Evolutionary conservation across 37 sponge, comb jelly and placozoan genomes (phyloP).

Genomic region (Tethya wilhelma): DNA sequence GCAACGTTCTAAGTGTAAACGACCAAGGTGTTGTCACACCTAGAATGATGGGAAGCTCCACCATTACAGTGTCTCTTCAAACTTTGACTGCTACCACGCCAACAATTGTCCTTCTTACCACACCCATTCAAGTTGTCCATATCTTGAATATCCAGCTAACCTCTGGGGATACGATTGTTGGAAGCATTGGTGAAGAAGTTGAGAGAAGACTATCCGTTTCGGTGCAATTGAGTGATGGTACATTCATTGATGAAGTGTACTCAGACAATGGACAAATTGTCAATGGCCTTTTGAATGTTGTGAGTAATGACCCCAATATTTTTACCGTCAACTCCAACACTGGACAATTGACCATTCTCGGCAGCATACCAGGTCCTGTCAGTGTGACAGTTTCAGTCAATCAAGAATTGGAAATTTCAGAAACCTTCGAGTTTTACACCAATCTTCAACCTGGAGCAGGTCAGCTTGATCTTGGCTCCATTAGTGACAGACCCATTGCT

Average conservation of each 20-base stretch:
- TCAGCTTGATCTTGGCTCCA: conserved; percentile 63
- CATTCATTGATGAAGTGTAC: conserved; percentile 39
- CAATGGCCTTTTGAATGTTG: conserved; percentile 23
- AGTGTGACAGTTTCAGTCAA: conserved; percentile 38
- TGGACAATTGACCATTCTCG: conserved; percentile 47
- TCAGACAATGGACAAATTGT: conserved; percentile 19
- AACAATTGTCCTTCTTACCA: neutral
- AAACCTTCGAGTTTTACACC: conserved; percentile 27
- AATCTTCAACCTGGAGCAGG: conserved; percentile 52
- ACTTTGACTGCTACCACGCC: conserved; percentile 3
- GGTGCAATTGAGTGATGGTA: conserved; percentile 55
- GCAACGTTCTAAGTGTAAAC: no score
- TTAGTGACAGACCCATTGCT: conserved; percentile 14
- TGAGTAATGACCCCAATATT: neutral
- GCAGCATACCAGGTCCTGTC: conserved; percentile 10
- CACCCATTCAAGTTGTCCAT: neutral
- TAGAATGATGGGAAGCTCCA: neutral
- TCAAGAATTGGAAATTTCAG: neutral
- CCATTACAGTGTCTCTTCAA: conserved; percentile 1
- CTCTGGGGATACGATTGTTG: conserved; percentile 14
- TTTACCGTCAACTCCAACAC: conserved; percentile 20
- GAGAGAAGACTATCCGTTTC: conserved; percentile 18
- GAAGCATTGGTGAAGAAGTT: neutral
- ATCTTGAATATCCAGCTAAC: conserved; percentile 41
- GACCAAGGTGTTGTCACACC: conserved; percentile 19